Evolutionary conservation across 1,140 invertebrate species (phyloP).

Genomic region (Tetragnatha versicolor): DNA sequence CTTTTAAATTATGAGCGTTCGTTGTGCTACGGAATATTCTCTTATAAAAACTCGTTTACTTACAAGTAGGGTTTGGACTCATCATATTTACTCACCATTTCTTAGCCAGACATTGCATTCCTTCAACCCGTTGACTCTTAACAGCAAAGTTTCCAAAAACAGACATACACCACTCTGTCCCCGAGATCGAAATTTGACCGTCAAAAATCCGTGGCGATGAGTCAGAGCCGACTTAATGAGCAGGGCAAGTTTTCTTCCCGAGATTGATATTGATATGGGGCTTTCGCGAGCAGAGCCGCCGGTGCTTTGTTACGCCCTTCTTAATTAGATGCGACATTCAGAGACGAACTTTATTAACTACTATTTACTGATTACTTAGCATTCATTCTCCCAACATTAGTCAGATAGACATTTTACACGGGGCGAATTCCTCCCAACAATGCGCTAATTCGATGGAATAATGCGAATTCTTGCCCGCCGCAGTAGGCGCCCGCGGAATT

Average conservation of each 20-base stretch:
- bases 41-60: too few species aligned
- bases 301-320: conserved; percentile 33
- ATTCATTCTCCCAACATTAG: conserved; percentile 50
- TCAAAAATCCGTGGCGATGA: too few species aligned
- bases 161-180: too few species aligned
- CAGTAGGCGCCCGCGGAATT: background rate
- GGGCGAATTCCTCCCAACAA: conserved; percentile 19
- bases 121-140: too few species aligned
- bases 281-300: conserved; percentile 5
- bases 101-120: too few species aligned
- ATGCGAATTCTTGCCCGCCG: conserved; percentile 13
- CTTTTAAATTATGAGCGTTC: too few species aligned
- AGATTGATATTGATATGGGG: conserved; percentile 48
- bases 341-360: conserved; percentile 49
- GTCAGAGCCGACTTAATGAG: conserved; percentile 26
- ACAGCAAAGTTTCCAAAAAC: too few species aligned
- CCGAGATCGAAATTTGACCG: too few species aligned
- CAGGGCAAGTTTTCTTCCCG: conserved; percentile 36
- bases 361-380: conserved; percentile 54
- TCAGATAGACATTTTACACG: conserved; percentile 49
- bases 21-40: too few species aligned
- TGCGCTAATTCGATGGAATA: conserved; percentile 44
- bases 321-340: conserved; percentile 48
- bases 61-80: too few species aligned
- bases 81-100: too few species aligned